phyloP scores from a whole-genome alignment of 2,888 invertebrate species.

The Apamea epomidion region DNA sequence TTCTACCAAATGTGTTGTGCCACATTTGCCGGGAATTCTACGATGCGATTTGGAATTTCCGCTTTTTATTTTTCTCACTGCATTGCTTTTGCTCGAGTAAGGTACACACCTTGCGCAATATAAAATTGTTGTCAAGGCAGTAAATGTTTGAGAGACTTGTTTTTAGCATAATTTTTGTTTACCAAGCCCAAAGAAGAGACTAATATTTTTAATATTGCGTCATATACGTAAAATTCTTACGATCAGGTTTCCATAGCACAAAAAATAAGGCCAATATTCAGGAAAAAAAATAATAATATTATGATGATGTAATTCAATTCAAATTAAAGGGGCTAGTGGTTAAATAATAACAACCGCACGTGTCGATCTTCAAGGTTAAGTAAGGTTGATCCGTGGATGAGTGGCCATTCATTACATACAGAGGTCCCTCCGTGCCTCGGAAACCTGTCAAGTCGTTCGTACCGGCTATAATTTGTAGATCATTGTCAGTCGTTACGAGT shows the following conservation, averaged over 20 bases:
- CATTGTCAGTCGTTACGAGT: too few relatives aligned
- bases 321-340: background rate
- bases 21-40: conserved; percentile 40
- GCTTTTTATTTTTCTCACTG: conserved; percentile 37
- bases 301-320: background rate
- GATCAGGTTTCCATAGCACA: background rate
- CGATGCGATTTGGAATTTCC: conserved; percentile 39
- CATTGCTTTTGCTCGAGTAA: conserved; percentile 36
- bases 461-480: background rate
- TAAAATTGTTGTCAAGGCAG: conserved; percentile 36
- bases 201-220: background rate
- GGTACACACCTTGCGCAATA: conserved; percentile 34
- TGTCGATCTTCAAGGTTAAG: background rate
- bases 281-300: background rate
- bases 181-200: background rate
- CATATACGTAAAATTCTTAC: background rate
- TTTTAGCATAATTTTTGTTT: conserved; percentile 24
- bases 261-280: background rate
- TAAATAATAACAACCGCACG: background rate
- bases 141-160: conserved; percentile 35
- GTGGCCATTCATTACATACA: background rate
- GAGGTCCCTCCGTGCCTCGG: background rate
- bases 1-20: conserved; percentile 47
- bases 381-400: background rate
- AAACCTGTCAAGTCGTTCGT: background rate